A percentile compares a stretch with the other conserved stretches of the same genome.
phyloP scores from a whole-genome alignment of 1,140 invertebrate species.

The Drosophila ogumai region DNA sequence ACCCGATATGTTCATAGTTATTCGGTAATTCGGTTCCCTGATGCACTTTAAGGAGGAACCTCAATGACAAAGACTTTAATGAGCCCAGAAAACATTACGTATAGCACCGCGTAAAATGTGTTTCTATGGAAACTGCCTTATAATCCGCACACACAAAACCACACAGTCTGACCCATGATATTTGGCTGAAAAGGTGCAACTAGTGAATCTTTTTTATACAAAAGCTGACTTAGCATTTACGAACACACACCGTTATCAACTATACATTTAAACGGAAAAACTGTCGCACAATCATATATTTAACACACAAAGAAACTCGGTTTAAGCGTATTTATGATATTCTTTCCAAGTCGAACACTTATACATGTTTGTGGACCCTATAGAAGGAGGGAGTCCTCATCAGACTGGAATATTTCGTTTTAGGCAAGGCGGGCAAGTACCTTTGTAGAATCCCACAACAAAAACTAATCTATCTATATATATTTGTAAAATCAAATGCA shows the following conservation, averaged over 20 bases:
- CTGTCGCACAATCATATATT: constrained; percentile 75
- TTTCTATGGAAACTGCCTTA: constrained; percentile 59
- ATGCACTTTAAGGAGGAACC: constrained; percentile 49
- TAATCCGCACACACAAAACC: constrained; percentile 30
- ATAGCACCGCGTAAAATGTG: background rate
- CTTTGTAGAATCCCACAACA: constrained; percentile 43
- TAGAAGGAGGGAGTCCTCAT: constrained; percentile 3
- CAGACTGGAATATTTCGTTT: constrained; percentile 47
- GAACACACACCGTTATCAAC: constrained; percentile 42
- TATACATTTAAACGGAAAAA: constrained; percentile 47
- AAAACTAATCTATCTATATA: constrained; percentile 24
- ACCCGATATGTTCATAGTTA: constrained; percentile 2
- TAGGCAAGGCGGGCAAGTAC: constrained; percentile 33
- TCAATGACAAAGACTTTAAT: constrained; percentile 23
- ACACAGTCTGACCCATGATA: constrained; percentile 47
- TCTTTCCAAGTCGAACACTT: constrained; percentile 48
- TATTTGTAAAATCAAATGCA: constrained; percentile 42
- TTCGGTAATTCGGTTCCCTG: constrained; percentile 20
- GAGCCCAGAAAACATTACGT: background rate
- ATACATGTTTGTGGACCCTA: constrained; percentile 33
- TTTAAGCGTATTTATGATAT: constrained; percentile 42
- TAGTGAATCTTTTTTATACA: constrained; percentile 61
- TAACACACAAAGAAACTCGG: constrained; percentile 31
- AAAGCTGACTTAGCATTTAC: constrained; percentile 69
- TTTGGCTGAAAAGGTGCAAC: constrained; percentile 33